Evolutionary conservation across 2,797 vertebrate species (phyloP).

Genomic region (Cyclura pinguis): DNA sequence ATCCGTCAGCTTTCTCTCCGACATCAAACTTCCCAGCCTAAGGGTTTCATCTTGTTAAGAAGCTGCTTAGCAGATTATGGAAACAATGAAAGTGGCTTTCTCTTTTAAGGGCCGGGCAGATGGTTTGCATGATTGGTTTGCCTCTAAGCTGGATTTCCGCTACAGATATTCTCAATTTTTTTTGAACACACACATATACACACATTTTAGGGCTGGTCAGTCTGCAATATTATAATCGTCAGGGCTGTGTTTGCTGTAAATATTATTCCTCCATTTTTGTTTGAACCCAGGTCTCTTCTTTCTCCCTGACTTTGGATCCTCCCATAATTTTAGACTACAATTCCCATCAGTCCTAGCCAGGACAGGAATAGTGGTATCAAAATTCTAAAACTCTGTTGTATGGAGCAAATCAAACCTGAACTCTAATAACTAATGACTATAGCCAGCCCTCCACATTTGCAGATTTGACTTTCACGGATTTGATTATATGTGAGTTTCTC

Average conservation of each 20-base stretch:
- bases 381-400: too few species aligned
- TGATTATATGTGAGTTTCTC: too few species aligned
- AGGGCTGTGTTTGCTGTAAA: slow-evolving; percentile 27
- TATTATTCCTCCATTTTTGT: neutral
- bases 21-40: slow-evolving; percentile 50
- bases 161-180: slow-evolving; percentile 70
- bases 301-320: neutral
- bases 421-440: too few species aligned
- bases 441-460: too few species aligned
- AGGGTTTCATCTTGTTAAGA: slow-evolving; percentile 64
- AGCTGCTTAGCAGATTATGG: slow-evolving; percentile 74
- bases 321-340: neutral
- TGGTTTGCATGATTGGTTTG: slow-evolving; percentile 75
- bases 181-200: slow-evolving; percentile 14
- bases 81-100: slow-evolving; percentile 77
- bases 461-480: too few species aligned
- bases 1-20: neutral
- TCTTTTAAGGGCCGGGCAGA: slow-evolving; percentile 63
- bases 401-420: too few species aligned
- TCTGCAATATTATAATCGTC: slow-evolving; percentile 25
- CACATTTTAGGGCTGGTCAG: slow-evolving; percentile 47
- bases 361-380: too few species aligned
- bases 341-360: neutral
- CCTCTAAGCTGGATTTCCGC: slow-evolving; percentile 76
- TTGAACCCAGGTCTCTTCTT: neutral